A percentile compares a stretch with the other conserved stretches of the same genome.
These are phyloP conservation scores for Cyrtonyx montezumae DNA, from an alignment of 2,113 vertebrate species.

Conservation along the genomic window DNA sequence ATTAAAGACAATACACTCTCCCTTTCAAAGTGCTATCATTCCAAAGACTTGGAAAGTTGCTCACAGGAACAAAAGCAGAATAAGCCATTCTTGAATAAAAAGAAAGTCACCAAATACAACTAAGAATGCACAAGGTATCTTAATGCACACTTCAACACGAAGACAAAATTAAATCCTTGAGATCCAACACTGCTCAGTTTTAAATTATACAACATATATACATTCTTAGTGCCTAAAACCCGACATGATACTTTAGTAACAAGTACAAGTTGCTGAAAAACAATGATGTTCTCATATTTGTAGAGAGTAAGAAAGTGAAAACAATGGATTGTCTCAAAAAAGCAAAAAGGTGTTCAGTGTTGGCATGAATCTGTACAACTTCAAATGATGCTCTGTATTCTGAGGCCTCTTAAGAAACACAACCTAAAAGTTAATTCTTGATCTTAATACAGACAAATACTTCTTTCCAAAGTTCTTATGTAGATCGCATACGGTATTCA, in stretches of 20 bases:
- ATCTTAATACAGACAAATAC: not conserved
- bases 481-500: too few species aligned
- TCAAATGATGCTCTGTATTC: not conserved
- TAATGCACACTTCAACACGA: not conserved
- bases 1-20: not conserved
- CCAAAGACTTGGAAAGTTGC: not conserved
- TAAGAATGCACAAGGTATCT: not conserved
- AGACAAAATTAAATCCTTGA: not conserved
- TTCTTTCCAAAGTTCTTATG: not conserved
- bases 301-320: not conserved
- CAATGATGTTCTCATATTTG: not conserved
- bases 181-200: rapidly evolving
- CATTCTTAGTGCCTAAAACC: not conserved
- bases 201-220: not conserved
- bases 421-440: not conserved
- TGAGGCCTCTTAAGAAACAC: not conserved
- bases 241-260: not conserved
- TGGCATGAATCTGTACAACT: not conserved
- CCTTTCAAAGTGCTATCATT: not conserved
- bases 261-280: not conserved
- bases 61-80: not conserved
- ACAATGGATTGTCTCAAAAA: not conserved
- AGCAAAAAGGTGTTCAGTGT: not conserved
- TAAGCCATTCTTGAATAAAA: not conserved
- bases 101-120: not conserved